phyloP scores from a whole-genome alignment of 2,113 vertebrate species.

The Sturnus vulgaris region DNA sequence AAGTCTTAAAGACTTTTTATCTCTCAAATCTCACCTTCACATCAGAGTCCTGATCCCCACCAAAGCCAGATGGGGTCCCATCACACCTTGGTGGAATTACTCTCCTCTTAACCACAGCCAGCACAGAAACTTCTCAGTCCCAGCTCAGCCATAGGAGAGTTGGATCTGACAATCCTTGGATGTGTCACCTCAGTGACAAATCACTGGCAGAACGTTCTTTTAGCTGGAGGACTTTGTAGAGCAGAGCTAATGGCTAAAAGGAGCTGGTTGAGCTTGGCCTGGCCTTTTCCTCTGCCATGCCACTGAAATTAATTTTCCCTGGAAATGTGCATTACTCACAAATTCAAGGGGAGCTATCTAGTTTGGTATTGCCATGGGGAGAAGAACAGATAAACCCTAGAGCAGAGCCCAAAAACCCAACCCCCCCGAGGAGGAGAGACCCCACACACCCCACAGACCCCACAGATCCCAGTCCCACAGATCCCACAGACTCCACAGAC shows the following conservation, averaged over 20 bases:
- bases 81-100: not conserved
- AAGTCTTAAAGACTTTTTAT: not conserved
- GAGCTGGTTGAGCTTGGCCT: not conserved
- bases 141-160: not conserved
- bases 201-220: not conserved
- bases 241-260: not conserved
- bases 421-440: not conserved
- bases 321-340: not conserved
- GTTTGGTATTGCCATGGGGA: not conserved
- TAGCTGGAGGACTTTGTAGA: not conserved
- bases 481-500: not conserved
- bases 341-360: not conserved
- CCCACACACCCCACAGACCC: not conserved
- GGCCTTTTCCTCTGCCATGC: not conserved
- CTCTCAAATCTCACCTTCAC: not conserved
- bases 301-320: not conserved
- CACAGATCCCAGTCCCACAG: not conserved
- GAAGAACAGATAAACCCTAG: not conserved
- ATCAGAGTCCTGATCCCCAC: not conserved
- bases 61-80: not conserved
- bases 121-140: not conserved
- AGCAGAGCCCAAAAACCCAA: not conserved
- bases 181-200: not conserved
- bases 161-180: not conserved
- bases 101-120: not conserved